phyloP scores from a whole-genome alignment of 2,888 invertebrate species.

The Seira ritae region DNA sequence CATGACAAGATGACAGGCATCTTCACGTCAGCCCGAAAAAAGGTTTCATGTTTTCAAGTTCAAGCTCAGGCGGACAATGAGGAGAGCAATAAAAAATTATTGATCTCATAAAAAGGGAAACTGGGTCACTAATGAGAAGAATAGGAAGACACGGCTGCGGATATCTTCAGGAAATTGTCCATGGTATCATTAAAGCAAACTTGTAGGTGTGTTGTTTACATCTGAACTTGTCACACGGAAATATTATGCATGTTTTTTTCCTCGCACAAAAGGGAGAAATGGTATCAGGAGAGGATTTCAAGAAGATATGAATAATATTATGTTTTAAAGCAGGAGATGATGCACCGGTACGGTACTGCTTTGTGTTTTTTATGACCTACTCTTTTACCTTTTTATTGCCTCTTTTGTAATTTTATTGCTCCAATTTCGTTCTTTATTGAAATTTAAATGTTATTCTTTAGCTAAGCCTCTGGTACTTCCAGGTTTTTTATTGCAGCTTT shows the following conservation, averaged over 20 bases:
- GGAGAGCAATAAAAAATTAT: slow-evolving; percentile 48
- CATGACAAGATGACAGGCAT: no score
- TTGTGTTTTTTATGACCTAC: slow-evolving; percentile 55
- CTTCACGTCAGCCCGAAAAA: not conserved
- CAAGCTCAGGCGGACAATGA: slow-evolving; percentile 35
- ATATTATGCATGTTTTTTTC: slow-evolving; percentile 23
- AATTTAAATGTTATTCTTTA: slow-evolving; percentile 32
- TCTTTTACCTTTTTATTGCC: slow-evolving; percentile 57
- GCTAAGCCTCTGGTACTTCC: not conserved
- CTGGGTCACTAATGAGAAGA: slow-evolving; percentile 65
- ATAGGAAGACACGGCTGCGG: slow-evolving; percentile 34
- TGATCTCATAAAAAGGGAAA: slow-evolving; percentile 49
- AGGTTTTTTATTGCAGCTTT: slow-evolving; percentile 42
- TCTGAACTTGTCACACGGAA: slow-evolving; percentile 47
- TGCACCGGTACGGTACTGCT: slow-evolving; percentile 53
- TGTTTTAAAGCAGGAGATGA: slow-evolving; percentile 40
- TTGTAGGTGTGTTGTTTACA: no score
- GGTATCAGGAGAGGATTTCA: slow-evolving; percentile 28
- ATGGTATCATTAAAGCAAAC: no score
- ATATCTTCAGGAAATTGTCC: slow-evolving; percentile 47
- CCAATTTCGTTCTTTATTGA: slow-evolving; percentile 56
- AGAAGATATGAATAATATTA: slow-evolving; percentile 13
- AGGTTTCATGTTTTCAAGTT: slow-evolving; percentile 52
- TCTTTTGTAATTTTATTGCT: slow-evolving; percentile 62
- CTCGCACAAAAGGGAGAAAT: not conserved